Conservation (phyloP, 1,140 invertebrate genomes). For the Sycophila sp. region DNA sequence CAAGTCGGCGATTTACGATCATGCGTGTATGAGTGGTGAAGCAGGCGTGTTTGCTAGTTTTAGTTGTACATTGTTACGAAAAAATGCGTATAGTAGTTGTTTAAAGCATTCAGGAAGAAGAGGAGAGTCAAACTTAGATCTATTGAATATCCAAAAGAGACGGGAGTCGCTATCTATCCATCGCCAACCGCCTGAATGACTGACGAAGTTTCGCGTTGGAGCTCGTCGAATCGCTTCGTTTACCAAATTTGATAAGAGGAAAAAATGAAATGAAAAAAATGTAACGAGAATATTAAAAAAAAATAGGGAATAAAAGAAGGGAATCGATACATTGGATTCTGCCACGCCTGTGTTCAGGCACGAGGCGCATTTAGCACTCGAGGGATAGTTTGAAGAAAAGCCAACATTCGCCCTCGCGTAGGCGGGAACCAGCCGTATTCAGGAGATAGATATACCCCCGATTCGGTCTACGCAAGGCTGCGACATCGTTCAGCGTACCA, state of each 20-base stretch:
- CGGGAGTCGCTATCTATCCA: conserved; percentile 14
- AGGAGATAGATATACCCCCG: conserved; percentile 14
- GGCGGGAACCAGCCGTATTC: conserved; percentile 32
- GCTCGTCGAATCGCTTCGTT: conserved; percentile 35
- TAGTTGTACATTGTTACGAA: conserved; percentile 49
- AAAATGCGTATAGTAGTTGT: conserved; percentile 42
- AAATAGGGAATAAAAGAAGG: conserved; percentile 21
- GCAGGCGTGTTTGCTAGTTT: conserved; percentile 44
- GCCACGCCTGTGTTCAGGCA: conserved; percentile 43
- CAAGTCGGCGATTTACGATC: conserved; percentile 39
- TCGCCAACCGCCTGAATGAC: conserved; percentile 33
- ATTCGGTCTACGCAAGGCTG: conserved; percentile 39
- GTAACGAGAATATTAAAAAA: conserved; percentile 1
- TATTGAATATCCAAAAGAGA: conserved; percentile 18
- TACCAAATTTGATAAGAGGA: conserved; percentile 36
- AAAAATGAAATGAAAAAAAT: conserved; percentile 18
- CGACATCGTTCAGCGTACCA: conserved; percentile 6
- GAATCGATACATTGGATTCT: conserved; percentile 30
- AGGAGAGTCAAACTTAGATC: conserved; percentile 16
- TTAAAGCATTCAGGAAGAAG: conserved; percentile 39
- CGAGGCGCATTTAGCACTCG: conserved; percentile 41
- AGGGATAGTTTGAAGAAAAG: neutral
- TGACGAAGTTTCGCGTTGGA: conserved; percentile 29
- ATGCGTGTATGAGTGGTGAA: conserved; percentile 38
- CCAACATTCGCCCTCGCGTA: conserved; percentile 29